Base-by-base conservation (phyloP, 2,113 vertebrate species). In the Eptesicus fuscus region DNA sequence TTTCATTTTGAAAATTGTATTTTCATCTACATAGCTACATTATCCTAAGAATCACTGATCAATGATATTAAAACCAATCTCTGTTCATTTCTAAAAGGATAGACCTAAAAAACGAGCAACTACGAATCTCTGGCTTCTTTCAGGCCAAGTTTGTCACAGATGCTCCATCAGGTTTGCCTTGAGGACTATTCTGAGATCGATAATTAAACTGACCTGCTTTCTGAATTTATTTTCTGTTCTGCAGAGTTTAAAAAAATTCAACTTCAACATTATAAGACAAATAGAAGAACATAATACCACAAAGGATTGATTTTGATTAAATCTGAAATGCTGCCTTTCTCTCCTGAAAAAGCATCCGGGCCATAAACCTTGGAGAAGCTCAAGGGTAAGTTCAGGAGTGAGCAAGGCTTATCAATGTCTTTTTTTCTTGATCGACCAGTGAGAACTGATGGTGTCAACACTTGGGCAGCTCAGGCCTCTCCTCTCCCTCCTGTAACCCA, bases 201-300 rank as follows among this genome's bases (percentile, higher is more conserved):
- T 32, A 22, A 51, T 13, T 20, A 61, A 56, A 28, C 30, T 11
- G 56, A 74, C 49, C 61, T 32, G 49, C 16, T 67, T 74, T 79
- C 91, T 42, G 56, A 82, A 74, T 53, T 76, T 17, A 30, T 6
- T 69, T 92, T 91, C 16, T 49, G 74, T 95, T 96, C 92, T 96
- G 94, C 86, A 97, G 96, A 76, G 71, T 96, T 95, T 85, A 94
- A 96, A 40, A 86, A 96, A 94, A 88, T 1, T 14, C 16, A 42
- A 32, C 37, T 51, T 44, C 44, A 63, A 63, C 13, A 30, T 53
- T 32, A 37, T 7, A 47, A 56, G 56, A 25, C 30, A 49, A 47
- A 69, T 20, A 35, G 20, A 32, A 22, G 32, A 22, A 56, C 32
- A 14, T n/a, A 40, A 16, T 10, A 28, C 20, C 70, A 51, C 61